A percentile compares a stretch with the other conserved stretches of the same genome.
Evolutionary conservation across 2,888 invertebrate species (phyloP).

Genomic region (Bibio marci): DNA sequence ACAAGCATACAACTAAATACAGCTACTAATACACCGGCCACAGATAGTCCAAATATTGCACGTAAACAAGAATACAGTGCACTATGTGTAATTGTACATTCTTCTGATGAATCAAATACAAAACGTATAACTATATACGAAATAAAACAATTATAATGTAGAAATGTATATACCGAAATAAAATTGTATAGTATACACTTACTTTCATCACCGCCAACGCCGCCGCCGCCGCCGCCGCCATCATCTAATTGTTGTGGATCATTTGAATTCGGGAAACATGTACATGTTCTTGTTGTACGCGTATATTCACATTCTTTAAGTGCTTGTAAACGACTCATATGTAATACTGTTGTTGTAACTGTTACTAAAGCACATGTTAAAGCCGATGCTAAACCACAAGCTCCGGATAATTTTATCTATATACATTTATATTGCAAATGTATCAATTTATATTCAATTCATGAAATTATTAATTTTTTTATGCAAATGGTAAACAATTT

Average conservation of each 20-base stretch:
- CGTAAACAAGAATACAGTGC: constrained; percentile 74
- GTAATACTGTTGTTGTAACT: constrained; percentile 79
- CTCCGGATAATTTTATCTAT: constrained; percentile 78
- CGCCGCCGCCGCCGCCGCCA: constrained; percentile 28
- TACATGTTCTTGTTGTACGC: constrained; percentile 54
- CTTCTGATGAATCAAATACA: constrained; percentile 71
- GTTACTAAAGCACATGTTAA: constrained; percentile 51
- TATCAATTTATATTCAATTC: background rate
- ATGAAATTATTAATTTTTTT: background rate
- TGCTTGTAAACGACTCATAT: constrained; percentile 78
- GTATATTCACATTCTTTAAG: constrained; percentile 77
- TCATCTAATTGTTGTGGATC: constrained; percentile 33
- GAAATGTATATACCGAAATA: too few relatives aligned
- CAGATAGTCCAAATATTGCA: constrained; percentile 80
- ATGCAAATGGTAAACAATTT: too few relatives aligned
- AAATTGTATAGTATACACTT: constrained; percentile 8
- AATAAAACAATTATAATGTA: too few relatives aligned
- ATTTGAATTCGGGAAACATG: constrained; percentile 56
- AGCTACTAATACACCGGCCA: constrained; percentile 76
- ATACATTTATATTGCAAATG: constrained; percentile 12
- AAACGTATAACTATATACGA: constrained; percentile 40
- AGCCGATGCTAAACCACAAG: constrained; percentile 72
- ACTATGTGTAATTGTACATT: constrained; percentile 82
- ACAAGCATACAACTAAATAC: constrained; percentile 55
- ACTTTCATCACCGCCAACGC: constrained; percentile 42